These are phyloP conservation scores for Protobothrops mucrosquamatus DNA, from an alignment of 2,113 vertebrate species.

Conservation along the genomic window DNA sequence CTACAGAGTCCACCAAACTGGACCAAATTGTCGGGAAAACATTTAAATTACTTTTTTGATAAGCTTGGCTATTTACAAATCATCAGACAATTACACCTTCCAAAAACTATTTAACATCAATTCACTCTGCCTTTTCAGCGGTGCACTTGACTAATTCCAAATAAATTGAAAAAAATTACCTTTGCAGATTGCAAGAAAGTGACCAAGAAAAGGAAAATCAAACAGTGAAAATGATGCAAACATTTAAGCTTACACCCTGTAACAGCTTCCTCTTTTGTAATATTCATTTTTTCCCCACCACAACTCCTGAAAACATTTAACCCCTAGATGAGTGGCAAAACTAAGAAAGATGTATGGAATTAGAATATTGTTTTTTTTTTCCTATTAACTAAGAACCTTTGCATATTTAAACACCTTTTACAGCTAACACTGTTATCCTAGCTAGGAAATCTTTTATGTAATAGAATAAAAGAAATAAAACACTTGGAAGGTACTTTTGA, in stretches of 20 bases:
- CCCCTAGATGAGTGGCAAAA: slow-evolving; percentile 41
- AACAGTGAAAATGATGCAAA: slow-evolving; percentile 63
- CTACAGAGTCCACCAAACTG: slow-evolving; percentile 74
- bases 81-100: slow-evolving; percentile 85
- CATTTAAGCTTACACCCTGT: slow-evolving; percentile 56
- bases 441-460: no score
- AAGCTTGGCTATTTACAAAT: slow-evolving; percentile 83
- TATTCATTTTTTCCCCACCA: background rate
- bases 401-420: background rate
- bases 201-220: slow-evolving; percentile 62
- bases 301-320: slow-evolving; percentile 47
- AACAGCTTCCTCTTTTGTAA: slow-evolving; percentile 58
- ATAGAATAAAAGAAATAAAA: no score
- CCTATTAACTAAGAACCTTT: background rate
- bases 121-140: slow-evolving; percentile 79
- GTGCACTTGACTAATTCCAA: slow-evolving; percentile 79
- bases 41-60: slow-evolving; percentile 83
- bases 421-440: background rate
- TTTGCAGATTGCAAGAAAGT: slow-evolving; percentile 75
- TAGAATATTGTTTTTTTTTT: background rate
- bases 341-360: background rate
- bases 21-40: slow-evolving; percentile 79
- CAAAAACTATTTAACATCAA: slow-evolving; percentile 84
- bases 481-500: no score
- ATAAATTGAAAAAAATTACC: slow-evolving; percentile 82